Percentiles rank a stretch among this genome's conserved stretches.
Conservation (phyloP, 2,797 vertebrate genomes). For the Typhlichthys eigenmanni region DNA sequence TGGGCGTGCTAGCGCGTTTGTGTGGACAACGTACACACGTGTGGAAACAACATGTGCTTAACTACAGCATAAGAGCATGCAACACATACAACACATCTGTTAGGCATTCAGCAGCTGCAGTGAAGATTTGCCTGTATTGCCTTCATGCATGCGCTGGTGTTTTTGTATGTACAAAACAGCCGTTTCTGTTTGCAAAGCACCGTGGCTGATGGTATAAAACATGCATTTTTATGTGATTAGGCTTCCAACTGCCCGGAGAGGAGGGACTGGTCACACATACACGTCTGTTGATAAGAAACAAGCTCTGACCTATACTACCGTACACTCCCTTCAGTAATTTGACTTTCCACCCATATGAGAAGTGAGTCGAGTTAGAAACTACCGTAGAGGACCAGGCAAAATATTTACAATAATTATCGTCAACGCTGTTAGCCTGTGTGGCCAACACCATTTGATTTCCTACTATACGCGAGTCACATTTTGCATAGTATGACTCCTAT, state of each 20-base stretch:
- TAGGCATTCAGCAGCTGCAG: too few species aligned
- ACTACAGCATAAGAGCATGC: too few species aligned
- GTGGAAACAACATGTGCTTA: neutral
- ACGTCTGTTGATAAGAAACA: constrained; percentile 49
- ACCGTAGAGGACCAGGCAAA: neutral
- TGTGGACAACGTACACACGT: neutral
- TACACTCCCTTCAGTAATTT: constrained; percentile 10
- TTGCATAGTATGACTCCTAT: constrained; percentile 20
- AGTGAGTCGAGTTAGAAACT: constrained; percentile 26
- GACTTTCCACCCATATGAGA: constrained; percentile 13
- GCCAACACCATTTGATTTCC: too few species aligned
- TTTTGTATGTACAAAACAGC: constrained; percentile 6
- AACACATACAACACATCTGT: too few species aligned
- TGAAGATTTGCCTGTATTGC: neutral
- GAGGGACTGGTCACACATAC: constrained; percentile 11
- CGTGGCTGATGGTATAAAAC: neutral
- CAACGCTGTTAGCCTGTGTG: too few species aligned
- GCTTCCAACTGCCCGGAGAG: constrained; percentile 27
- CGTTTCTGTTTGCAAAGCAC: constrained; percentile 2
- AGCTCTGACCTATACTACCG: constrained; percentile 26
- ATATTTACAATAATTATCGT: too few species aligned
- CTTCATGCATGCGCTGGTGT: constrained; percentile 4
- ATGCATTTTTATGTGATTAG: constrained; percentile 38
- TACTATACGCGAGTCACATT: constrained; percentile 2
- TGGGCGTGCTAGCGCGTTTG: neutral